Evolutionary conservation across 2,797 vertebrate species (phyloP).

Genomic region (Pseudochirops cupreus): DNA sequence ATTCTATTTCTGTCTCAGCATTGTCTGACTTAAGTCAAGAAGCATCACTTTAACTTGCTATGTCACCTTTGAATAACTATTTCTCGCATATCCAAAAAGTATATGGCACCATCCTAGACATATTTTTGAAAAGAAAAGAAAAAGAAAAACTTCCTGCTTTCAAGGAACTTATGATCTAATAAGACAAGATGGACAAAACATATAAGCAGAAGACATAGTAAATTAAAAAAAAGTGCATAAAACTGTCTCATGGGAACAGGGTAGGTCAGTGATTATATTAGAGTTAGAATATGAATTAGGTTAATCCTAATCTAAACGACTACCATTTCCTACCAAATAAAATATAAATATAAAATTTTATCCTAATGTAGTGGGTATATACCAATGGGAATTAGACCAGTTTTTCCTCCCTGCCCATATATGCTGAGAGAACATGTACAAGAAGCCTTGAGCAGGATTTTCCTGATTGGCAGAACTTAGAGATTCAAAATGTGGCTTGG

Average conservation of each 20-base stretch:
- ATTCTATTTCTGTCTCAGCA: slow-evolving; percentile 32
- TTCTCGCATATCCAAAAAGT: slow-evolving; percentile 31
- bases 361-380: not conserved
- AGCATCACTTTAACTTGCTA: not conserved
- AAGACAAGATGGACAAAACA: slow-evolving; percentile 55
- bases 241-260: not conserved
- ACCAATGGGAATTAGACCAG: not conserved
- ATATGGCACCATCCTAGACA: not conserved
- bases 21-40: slow-evolving; percentile 19
- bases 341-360: not conserved
- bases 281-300: not conserved
- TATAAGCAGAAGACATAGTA: slow-evolving; percentile 4
- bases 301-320: not conserved
- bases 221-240: not conserved
- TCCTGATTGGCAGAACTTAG: not conserved
- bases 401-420: not conserved
- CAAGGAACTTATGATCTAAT: slow-evolving; percentile 2
- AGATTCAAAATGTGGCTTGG: not conserved
- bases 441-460: not conserved
- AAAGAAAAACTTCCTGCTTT: slow-evolving; percentile 31
- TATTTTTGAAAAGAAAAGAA: slow-evolving; percentile 1
- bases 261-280: not conserved
- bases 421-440: not conserved
- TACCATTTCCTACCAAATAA: not conserved
- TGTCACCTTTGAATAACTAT: not conserved